Base-by-base conservation (phyloP, 1,140 invertebrate genomes). In the Drosophila navojoa region DNA sequence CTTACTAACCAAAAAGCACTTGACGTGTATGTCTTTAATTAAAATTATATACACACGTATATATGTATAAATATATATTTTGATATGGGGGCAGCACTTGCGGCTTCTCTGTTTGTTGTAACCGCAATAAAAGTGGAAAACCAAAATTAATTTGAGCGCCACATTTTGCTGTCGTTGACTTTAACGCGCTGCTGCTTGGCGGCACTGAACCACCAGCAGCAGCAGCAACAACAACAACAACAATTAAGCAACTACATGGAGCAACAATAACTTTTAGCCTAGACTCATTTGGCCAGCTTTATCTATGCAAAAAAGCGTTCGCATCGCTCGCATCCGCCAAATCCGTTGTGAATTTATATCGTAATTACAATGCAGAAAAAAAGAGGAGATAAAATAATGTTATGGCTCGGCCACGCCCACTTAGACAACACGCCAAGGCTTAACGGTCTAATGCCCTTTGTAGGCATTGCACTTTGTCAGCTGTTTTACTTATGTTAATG, bases 111-210 rank as follows among this genome's bases (percentile, higher is more conserved):
- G 55, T 22, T 22, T 73, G 55, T 22, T 22, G 19, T 80, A 81
- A 76, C 81, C 81, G 70, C 78, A 86, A 78, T 85, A 86, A 86
- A 86, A 85, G 77, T 77, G 67, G 32, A 75, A 59, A 73, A 54
- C 25, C 52, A 47, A 62, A 45, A 55, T 86, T 82, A 79, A 82
- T 87, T 87, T 79, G 79, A 82, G 79, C 82, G 76, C 76, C 80
- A 76, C 76, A 79, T 82, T 82, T 84, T 76, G 80, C 80, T 84
- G 80, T 84, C 80, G 82, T 86, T 86, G 82, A 87, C 82, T 86
- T 86, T 86, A 87, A 87, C 82, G 82, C 82, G 82, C 82, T 87
- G 82, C 71, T 73, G 71, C 49, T 44, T 58, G 69, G 35, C 69
- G 47, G 53, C 69, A 71, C 69, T 87, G 71, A 78, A 76, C 78